These are phyloP conservation scores for Squalus acanthias DNA, from an alignment of 2,797 vertebrate species.

Conservation along the genomic window DNA sequence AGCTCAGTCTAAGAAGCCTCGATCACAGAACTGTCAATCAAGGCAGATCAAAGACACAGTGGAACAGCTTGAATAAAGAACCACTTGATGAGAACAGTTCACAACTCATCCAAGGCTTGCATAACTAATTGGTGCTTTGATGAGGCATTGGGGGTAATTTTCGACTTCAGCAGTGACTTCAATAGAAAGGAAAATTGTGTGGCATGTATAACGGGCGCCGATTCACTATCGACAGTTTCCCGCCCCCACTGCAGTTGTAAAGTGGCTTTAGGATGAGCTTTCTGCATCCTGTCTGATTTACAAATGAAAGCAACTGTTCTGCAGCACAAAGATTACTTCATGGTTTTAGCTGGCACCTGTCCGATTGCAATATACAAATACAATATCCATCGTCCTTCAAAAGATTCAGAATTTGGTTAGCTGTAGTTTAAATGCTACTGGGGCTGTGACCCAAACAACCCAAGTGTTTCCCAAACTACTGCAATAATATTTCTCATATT, in stretches of 20 bases:
- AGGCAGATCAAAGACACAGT: background rate
- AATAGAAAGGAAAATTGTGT: background rate
- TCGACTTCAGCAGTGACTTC: background rate
- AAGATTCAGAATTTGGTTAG: background rate
- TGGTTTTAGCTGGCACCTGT: background rate
- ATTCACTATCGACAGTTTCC: background rate
- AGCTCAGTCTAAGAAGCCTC: background rate
- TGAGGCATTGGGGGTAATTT: background rate
- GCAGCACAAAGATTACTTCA: background rate
- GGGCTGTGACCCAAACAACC: background rate
- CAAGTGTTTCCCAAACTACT: background rate
- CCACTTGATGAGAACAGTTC: background rate
- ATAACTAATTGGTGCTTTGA: background rate
- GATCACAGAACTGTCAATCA: background rate
- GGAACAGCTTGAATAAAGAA: background rate
- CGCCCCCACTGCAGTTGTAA: background rate
- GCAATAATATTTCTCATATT: background rate
- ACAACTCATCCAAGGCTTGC: background rate
- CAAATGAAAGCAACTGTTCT: background rate
- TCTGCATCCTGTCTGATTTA: background rate
- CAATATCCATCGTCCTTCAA: background rate
- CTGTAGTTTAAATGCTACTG: background rate
- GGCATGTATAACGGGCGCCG: background rate
- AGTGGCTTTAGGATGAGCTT: background rate
- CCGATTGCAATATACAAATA: background rate